Conservation (phyloP, 2,797 vertebrate species). For the Sciaenops ocellatus region DNA sequence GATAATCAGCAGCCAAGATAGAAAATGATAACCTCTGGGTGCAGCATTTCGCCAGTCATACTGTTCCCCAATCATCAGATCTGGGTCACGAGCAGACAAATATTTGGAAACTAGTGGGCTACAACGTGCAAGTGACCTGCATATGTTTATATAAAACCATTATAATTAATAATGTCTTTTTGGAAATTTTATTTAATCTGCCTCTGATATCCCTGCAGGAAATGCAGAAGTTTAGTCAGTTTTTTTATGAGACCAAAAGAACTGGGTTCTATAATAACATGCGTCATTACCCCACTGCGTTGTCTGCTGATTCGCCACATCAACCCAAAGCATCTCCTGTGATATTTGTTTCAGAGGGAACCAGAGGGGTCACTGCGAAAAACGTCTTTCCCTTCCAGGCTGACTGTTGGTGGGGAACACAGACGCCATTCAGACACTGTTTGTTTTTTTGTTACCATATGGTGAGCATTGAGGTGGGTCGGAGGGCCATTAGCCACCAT, state of each 20-base stretch:
- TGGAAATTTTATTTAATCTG: not conserved
- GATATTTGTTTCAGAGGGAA: constrained; percentile 18
- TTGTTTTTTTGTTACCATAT: constrained; percentile 49
- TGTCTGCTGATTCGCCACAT: constrained; percentile 64
- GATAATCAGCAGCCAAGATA: no score
- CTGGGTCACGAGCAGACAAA: not conserved
- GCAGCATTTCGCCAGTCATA: no score
- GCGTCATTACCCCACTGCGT: constrained; percentile 5
- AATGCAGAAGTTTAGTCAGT: not conserved
- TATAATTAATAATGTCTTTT: not conserved
- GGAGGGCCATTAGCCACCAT: not conserved
- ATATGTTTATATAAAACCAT: not conserved
- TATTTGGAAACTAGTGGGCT: not conserved
- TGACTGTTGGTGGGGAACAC: constrained; percentile 39
- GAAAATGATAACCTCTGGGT: no score
- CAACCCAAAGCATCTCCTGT: constrained; percentile 25
- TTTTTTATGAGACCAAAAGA: not conserved
- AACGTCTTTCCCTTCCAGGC: constrained; percentile 25
- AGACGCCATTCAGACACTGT: constrained; percentile 46
- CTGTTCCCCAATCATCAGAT: no score
- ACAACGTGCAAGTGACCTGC: not conserved
- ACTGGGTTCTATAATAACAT: not conserved
- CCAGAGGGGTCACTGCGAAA: constrained; percentile 6
- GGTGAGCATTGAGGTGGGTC: not conserved
- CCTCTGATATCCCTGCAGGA: not conserved